Base-by-base conservation (phyloP, 2,888 invertebrate genomes). In the Drosophila paramelanica region DNA sequence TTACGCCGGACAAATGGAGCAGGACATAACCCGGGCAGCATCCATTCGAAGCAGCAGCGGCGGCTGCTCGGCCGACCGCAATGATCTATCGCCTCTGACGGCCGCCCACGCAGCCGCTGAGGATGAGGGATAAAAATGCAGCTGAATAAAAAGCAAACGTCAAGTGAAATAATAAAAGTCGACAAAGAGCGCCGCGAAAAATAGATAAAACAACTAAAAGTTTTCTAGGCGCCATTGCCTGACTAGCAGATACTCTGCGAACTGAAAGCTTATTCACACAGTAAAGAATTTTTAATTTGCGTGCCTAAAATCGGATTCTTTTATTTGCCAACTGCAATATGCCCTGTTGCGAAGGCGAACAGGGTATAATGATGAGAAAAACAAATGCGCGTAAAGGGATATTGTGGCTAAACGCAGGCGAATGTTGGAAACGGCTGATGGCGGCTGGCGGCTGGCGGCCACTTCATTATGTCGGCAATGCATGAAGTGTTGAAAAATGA, bases 401-500 rank as follows among this genome's bases (percentile, higher is more conserved):
- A 75, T 84, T 81, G 79, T 81, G 73, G 71, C 81, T 83, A 83
- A 88, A 87, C 79, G 78, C 78, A 72, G 52, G 55, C 60, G 57
- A 59, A 62, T 33, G 20, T 11, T 20, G 45, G 14, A 41, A 38
- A 27, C 17, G 33, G 45, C 25, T 38, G 41, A 14, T 41, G 56
- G 49, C 31, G 47, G 27, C 38, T 38, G 68, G 46, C 41, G 67
- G 49, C 65, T 70, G 69, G 68, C 68, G 84, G 77, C 75, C 86
- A 86, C 89, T 86, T 86, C 89, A 86, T 89, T 81, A 88, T 85
- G 89, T 72, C 78, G 79, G 85, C 75, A 81, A 87, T 88, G 82
- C 76, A 89, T 82, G 80, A 86, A 85, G 77, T 81, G 89, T 77
- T 89, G 89, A 86, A 86, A 86, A 86, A 89, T 88, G 81, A 86